Percentiles rank a stretch among this genome's conserved stretches.
Conservation (phyloP, 2,113 vertebrate species). For the Rhinoderma darwinii region DNA sequence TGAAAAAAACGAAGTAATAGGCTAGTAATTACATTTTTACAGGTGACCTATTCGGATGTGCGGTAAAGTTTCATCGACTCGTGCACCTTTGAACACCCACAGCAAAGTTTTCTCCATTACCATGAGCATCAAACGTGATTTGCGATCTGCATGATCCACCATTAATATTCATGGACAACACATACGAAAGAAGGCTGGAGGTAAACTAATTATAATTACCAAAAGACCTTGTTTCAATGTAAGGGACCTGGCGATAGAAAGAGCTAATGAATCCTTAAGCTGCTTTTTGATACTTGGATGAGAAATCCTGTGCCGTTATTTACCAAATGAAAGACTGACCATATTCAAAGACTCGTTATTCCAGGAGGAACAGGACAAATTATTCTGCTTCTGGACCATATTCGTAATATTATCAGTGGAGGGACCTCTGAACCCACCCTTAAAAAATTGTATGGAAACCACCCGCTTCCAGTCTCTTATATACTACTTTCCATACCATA, state of each 20-base stretch:
- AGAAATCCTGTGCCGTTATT: constrained; percentile 46
- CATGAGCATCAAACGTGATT: constrained; percentile 29
- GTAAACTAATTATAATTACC: constrained; percentile 57
- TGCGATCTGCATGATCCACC: constrained; percentile 34
- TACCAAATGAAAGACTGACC: constrained; percentile 43
- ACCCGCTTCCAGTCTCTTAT: too few species aligned
- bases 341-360: constrained; percentile 45
- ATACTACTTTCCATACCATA: too few species aligned
- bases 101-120: constrained; percentile 47
- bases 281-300: constrained; percentile 51
- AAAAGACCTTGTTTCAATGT: constrained; percentile 55
- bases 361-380: constrained; percentile 19
- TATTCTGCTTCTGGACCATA: constrained; percentile 2
- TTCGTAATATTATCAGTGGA: not conserved
- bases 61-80: not conserved
- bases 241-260: constrained; percentile 35
- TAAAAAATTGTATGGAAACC: too few species aligned
- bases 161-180: constrained; percentile 54
- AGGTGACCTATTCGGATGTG: not conserved
- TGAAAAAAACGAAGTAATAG: not conserved
- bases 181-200: constrained; percentile 22
- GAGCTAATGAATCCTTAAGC: constrained; percentile 56
- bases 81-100: not conserved
- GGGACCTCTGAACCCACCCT: too few species aligned
- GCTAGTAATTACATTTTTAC: constrained; percentile 41